phyloP scores from a whole-genome alignment of 2,113 vertebrate genomes.

The Craseonycteris thonglongyai region DNA sequence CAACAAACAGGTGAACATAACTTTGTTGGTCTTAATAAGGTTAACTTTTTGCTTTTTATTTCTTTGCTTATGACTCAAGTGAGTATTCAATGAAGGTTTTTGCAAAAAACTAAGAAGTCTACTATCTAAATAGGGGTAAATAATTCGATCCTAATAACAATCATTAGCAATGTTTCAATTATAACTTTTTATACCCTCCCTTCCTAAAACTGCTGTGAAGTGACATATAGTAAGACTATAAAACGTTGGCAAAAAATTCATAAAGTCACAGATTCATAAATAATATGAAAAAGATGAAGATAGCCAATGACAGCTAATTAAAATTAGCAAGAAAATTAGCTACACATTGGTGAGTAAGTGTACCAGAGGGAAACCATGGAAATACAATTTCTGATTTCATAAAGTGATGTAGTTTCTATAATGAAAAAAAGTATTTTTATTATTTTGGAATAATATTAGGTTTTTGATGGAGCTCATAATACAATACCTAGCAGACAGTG shows the following conservation, averaged over 20 bases:
- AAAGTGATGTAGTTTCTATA: background rate
- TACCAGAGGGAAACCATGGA: background rate
- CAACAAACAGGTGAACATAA: conserved; percentile 13
- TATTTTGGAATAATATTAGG: background rate
- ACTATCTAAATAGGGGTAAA: background rate
- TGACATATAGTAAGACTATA: background rate
- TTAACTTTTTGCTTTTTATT: background rate
- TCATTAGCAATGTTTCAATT: background rate
- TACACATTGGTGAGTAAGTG: background rate
- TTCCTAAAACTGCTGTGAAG: background rate
- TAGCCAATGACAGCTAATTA: background rate
- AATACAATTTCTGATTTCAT: background rate
- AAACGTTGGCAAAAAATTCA: background rate
- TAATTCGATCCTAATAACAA: background rate
- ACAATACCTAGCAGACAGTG: background rate
- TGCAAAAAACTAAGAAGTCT: background rate
- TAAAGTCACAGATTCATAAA: background rate
- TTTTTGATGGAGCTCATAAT: background rate
- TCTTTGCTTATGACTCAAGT: background rate
- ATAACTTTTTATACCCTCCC: background rate
- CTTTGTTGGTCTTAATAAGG: conserved; percentile 28
- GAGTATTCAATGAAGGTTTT: background rate
- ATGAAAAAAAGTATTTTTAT: conserved; percentile 21
- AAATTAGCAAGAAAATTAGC: background rate
- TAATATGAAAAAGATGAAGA: background rate